These are phyloP conservation scores for Megalopta genalis DNA, from an alignment of 1,140 invertebrate genomes.

Conservation along the genomic window DNA sequence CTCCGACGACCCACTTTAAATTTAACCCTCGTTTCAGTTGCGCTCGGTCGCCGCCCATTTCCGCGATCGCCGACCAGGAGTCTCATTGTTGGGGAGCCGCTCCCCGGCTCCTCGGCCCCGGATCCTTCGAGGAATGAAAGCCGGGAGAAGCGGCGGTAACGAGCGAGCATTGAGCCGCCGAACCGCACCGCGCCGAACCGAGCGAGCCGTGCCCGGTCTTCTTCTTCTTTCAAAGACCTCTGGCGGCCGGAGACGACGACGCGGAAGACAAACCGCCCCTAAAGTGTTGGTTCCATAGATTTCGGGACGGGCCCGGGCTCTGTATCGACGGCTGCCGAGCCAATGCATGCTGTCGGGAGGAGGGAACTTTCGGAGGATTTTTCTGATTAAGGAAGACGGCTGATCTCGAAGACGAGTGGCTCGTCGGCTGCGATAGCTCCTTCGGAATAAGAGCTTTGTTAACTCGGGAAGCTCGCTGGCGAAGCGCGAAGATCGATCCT, in stretches of 20 bases:
- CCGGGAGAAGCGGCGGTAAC: background rate
- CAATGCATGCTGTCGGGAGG: too few relatives aligned
- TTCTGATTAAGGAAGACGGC: too few relatives aligned
- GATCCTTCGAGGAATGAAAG: constrained; percentile 7
- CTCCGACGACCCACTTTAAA: constrained; percentile 7
- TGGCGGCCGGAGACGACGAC: background rate
- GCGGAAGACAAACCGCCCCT: background rate
- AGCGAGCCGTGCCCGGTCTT: background rate
- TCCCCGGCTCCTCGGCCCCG: too few relatives aligned
- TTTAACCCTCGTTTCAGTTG: constrained; percentile 1
- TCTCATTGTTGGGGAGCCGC: constrained; percentile 1
- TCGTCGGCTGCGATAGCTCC: too few relatives aligned
- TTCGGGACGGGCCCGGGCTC: too few relatives aligned
- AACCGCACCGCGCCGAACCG: background rate
- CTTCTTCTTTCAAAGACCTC: background rate
- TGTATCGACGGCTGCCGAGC: too few relatives aligned
- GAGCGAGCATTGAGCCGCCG: background rate
- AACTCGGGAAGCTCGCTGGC: too few relatives aligned
- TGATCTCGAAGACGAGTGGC: too few relatives aligned
- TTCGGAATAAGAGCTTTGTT: too few relatives aligned
- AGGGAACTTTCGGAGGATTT: too few relatives aligned
- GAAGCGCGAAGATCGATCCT: too few relatives aligned
- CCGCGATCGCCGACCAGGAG: constrained; percentile 7
- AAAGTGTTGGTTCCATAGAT: background rate
- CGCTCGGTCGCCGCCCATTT: constrained; percentile 10